Evolutionary conservation across 2,797 vertebrate genomes (phyloP), one percentile per base, ranked within the genome.

Genomic region (Dendrocincla fuliginosa): DNA sequence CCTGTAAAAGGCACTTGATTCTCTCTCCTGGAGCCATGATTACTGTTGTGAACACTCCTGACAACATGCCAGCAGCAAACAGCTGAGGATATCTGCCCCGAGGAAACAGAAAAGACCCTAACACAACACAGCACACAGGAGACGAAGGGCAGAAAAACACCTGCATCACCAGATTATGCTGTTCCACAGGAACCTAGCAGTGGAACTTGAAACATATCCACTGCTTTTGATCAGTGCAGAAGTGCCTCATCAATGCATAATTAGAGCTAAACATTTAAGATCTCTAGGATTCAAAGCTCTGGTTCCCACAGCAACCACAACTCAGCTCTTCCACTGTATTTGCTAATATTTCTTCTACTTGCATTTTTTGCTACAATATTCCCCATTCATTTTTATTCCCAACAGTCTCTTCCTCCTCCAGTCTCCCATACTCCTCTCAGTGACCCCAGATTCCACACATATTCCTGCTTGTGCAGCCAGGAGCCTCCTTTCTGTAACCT

Each of bases 11-110:
- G 97, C 99, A 99, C 97, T 99, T 99, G 97, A 99, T 99, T 74
- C 99, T 98, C 97, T 99, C 99, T 96, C 99, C 99, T 17, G 99
- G 99, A 93, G 99, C 98, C 99, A 99, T 99, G 97, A 99, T 99
- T 85, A 95, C 99, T 2, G 99, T 99, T 28, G 99, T 99, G 97
- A 99, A 99, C 53, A 99, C 97, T 16, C 99, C 99, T 3, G 99
- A 99, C 83, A 99, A 94, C 99, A 99, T 99, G 19, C 99, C 99
- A 25, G 99, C 99, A 42, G 98, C 98, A 98, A 99, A 99, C 63
- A 99, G 97, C 97, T 99, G 99, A 23, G 98, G 99, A 97, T 99
- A 99, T 96, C 99, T 99, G 97, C 16, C 85, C 86, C 44, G 16
- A 87, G 89, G 86, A 98, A 81, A 93, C 11, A 73, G 61, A 89